Base-by-base conservation (phyloP, 2,888 invertebrate genomes). In the Cylindroiulus punctatus region DNA sequence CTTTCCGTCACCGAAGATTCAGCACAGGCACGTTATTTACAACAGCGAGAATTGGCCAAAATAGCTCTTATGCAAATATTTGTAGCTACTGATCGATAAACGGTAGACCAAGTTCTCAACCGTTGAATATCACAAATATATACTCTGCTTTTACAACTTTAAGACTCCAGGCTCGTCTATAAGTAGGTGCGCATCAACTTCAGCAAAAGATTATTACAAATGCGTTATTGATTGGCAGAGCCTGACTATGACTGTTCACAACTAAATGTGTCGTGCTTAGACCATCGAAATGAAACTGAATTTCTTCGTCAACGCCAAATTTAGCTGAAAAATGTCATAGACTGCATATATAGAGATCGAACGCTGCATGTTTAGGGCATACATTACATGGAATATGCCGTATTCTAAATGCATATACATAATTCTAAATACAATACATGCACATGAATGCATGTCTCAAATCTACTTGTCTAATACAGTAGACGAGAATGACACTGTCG, bases 21-120 rank as follows among this genome's bases (percentile, higher is more conserved):
- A 30, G 76, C 12, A 22, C 26, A 10, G 1, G 12, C 30, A 76
- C 30, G 7, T 30, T 76, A 30, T 76, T 30, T 76, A 76, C 30
- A 10, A 3, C 30, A 76, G 57, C 12, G 76, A 26, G 30, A 7
- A 0, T 52, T 65, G 65, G 65, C 26, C 65, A 26, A 65, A 65
- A 26, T 26, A 26, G 26, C 65, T 65, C 7, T 65, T 65, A 65
- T 65, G 65, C 65, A 65, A 65, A 65, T 65, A 65, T 65, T 26
- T n/a, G 5, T 22, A 65, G 65, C 65, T 65, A 10, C 65, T 26
- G 65, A 65, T 65, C 65, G 65, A 65, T 65, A 19, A 22, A 26
- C 26, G 22, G 26, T 22, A 26, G 26, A 26, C 26, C 65, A 7
- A 65, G 65, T 22, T 65, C 10, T 65, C 26, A 22, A 65, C 26